Evolutionary conservation across 2,113 vertebrate genomes (phyloP).

Genomic region (Poeciliopsis occidentalis): DNA sequence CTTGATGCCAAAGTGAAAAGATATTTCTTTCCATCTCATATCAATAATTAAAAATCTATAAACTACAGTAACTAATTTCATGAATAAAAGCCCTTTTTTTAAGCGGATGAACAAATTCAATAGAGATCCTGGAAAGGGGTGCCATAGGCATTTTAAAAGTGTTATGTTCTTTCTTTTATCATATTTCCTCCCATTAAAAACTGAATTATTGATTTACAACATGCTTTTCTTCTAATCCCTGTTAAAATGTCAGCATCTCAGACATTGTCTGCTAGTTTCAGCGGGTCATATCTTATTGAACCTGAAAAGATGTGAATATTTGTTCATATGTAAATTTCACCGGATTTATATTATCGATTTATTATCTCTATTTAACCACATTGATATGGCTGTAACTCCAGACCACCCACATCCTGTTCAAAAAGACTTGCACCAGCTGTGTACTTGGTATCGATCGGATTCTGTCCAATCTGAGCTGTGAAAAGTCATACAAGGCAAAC

Average conservation of each 20-base stretch:
- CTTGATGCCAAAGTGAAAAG: not conserved
- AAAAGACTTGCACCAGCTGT: not conserved
- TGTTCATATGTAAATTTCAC: not conserved
- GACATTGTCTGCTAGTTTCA: too few relatives aligned
- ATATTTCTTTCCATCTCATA: not conserved
- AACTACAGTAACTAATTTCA: not conserved
- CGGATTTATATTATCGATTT: not conserved
- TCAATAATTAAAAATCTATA: not conserved
- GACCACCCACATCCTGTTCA: not conserved
- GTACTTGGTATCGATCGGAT: not conserved
- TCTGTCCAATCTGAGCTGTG: not conserved
- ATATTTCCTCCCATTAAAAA: not conserved
- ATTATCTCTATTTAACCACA: not conserved
- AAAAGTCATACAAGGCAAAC: not conserved
- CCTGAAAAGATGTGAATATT: not conserved
- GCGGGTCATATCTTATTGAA: not conserved
- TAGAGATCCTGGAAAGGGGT: too few relatives aligned
- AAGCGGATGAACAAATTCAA: too few relatives aligned
- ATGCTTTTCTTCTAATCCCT: not conserved
- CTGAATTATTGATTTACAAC: not conserved
- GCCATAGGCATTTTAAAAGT: not conserved
- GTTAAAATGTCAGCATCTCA: not conserved
- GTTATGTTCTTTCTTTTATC: not conserved
- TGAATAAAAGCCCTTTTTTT: not conserved
- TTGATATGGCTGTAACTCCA: conserved; percentile 2